A percentile compares a stretch with the other conserved stretches of the same genome.
phyloP scores from a whole-genome alignment of 2,888 invertebrate genomes.

The Zaprionus bogoriensis region DNA sequence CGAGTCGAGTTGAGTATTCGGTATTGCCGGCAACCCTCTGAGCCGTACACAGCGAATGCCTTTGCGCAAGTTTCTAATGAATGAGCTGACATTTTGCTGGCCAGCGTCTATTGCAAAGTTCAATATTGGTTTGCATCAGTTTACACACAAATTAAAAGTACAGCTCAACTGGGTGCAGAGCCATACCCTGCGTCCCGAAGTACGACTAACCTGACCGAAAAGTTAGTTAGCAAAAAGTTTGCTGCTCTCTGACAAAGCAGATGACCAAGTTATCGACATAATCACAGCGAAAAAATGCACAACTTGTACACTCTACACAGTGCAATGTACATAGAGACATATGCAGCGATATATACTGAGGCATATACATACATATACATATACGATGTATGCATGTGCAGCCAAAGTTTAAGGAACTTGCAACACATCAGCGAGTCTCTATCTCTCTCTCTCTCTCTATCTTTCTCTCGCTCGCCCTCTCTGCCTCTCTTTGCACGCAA shows the following conservation, averaged over 20 bases:
- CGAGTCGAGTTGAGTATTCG: conserved; percentile 26
- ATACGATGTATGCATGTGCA: neutral
- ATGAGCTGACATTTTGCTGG: conserved; percentile 69
- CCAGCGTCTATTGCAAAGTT: conserved; percentile 57
- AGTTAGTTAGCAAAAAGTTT: conserved; percentile 44
- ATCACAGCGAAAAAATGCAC: conserved; percentile 12
- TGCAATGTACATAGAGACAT: neutral
- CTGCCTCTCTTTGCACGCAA: neutral
- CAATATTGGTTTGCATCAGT: conserved; percentile 71
- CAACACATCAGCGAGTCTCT: neutral
- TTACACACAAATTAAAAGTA: conserved; percentile 72
- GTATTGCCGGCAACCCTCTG: conserved; percentile 1
- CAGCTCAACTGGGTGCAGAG: conserved; percentile 12
- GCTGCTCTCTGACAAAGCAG: conserved; percentile 3
- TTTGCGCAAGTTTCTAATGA: conserved; percentile 69
- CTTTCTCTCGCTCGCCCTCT: neutral
- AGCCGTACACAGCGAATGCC: conserved; percentile 23
- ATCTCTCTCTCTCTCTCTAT: neutral
- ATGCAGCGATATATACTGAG: neutral
- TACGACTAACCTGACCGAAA: conserved; percentile 25
- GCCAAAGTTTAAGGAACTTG: conserved; percentile 30
- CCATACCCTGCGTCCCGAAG: too few relatives aligned
- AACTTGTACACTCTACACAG: neutral
- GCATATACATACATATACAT: neutral
- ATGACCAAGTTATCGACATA: conserved; percentile 24